A percentile compares a stretch with the other conserved stretches of the same genome.
These are phyloP conservation scores for Caenorhabditis virilis DNA, from an alignment of 2,888 invertebrate species.

Conservation along the genomic window DNA sequence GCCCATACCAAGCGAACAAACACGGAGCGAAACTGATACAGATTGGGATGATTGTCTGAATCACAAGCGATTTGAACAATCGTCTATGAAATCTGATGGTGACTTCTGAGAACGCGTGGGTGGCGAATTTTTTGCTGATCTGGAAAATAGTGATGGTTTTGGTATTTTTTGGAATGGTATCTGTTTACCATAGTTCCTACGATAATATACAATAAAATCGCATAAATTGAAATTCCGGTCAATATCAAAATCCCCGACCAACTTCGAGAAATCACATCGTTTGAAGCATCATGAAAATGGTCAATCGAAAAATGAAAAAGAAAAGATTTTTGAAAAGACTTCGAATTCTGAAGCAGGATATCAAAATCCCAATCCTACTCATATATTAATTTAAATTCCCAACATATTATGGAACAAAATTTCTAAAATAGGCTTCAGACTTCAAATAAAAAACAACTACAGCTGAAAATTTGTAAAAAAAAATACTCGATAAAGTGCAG, in stretches of 20 bases:
- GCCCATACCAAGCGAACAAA: too few species aligned
- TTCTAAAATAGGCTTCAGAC: too few species aligned
- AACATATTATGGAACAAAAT: too few species aligned
- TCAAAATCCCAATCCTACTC: background rate
- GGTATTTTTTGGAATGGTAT: background rate
- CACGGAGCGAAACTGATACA: too few species aligned
- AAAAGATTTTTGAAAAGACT: background rate
- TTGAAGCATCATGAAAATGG: too few species aligned
- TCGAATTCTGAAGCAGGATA: background rate
- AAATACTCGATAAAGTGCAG: too few species aligned
- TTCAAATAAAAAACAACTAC: too few species aligned
- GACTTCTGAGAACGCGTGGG: background rate
- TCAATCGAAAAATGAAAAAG: too few species aligned
- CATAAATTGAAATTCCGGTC: conserved; percentile 13
- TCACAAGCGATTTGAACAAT: conserved; percentile 29
- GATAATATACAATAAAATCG: conserved; percentile 12
- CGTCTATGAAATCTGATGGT: conserved; percentile 16
- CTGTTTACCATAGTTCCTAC: conserved; percentile 9
- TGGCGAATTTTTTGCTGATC: background rate
- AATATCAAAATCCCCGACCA: conserved; percentile 15
- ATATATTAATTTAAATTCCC: background rate
- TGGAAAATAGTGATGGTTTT: background rate
- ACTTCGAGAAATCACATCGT: too few species aligned
- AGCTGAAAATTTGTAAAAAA: too few species aligned
- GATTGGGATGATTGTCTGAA: conserved; percentile 29